Percentiles rank a stretch among this genome's conserved stretches.
These are phyloP conservation scores for Grammomys surdaster DNA, from an alignment of 2,113 vertebrate species.

Conservation along the genomic window DNA sequence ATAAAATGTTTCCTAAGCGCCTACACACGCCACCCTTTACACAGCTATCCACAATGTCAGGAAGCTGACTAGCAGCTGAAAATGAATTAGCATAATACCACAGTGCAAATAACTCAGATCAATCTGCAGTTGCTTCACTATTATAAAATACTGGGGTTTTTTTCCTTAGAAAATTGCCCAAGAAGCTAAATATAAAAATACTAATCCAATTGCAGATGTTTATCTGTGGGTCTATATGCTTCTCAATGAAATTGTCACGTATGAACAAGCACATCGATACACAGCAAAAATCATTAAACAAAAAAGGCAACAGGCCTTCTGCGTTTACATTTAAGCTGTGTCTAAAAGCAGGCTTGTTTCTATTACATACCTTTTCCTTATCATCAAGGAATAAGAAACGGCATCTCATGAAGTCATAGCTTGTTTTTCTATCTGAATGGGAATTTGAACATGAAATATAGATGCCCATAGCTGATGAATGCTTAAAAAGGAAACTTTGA, in stretches of 20 bases:
- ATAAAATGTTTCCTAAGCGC: neutral
- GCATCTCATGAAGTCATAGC: constrained; percentile 51
- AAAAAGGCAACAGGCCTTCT: neutral
- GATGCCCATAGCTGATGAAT: constrained; percentile 24
- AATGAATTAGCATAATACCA: neutral
- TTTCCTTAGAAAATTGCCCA: neutral
- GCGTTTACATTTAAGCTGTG: neutral
- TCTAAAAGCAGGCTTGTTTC: constrained; percentile 6
- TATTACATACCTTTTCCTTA: neutral
- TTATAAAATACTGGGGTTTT: neutral
- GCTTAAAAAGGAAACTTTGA: constrained; percentile 5
- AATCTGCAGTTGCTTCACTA: neutral
- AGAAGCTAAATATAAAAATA: neutral
- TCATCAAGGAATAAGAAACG: constrained; percentile 3
- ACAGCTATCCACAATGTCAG: neutral
- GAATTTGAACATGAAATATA: neutral
- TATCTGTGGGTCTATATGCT: neutral
- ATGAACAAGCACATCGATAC: neutral
- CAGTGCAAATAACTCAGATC: constrained; percentile 14
- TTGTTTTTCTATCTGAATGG: constrained; percentile 10
- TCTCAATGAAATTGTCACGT: constrained; percentile 17
- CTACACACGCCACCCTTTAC: neutral
- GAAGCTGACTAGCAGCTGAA: neutral
- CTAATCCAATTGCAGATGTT: neutral
- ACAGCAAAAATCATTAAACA: neutral